phyloP scores from a whole-genome alignment of 2,888 invertebrate genomes.

The Schizaphis graminum region DNA sequence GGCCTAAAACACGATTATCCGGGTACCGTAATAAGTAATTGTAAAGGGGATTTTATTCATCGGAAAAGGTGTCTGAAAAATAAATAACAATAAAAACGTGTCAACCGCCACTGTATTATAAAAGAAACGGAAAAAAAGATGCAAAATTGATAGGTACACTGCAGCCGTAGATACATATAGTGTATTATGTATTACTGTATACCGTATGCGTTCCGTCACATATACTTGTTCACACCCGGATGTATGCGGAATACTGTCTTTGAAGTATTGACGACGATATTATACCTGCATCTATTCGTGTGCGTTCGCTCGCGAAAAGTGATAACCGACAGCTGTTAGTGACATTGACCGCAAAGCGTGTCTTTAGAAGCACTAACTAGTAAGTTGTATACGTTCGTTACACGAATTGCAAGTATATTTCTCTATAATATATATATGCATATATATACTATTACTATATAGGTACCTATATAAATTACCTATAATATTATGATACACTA shows the following conservation, averaged over 20 bases:
- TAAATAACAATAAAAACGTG: constrained; percentile 42
- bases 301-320: not conserved
- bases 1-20: constrained; percentile 23
- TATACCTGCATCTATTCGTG: not conserved
- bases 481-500: not conserved
- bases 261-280: not conserved
- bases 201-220: not conserved
- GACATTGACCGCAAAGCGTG: not conserved
- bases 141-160: not conserved
- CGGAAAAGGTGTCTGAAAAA: not conserved
- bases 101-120: not conserved
- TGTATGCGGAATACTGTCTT: not conserved
- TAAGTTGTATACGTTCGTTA: not conserved
- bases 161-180: not conserved
- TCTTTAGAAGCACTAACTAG: not conserved
- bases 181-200: not conserved
- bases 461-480: too few species aligned
- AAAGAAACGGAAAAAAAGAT: not conserved
- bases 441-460: too few species aligned
- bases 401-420: not conserved
- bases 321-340: not conserved
- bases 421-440: not conserved
- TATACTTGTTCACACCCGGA: constrained; percentile 8
- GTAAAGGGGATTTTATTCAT: not conserved
- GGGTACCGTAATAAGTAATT: not conserved